These are phyloP conservation scores for Myotis planiceps DNA, from an alignment of 2,797 vertebrate genomes.

Conservation along the genomic window DNA sequence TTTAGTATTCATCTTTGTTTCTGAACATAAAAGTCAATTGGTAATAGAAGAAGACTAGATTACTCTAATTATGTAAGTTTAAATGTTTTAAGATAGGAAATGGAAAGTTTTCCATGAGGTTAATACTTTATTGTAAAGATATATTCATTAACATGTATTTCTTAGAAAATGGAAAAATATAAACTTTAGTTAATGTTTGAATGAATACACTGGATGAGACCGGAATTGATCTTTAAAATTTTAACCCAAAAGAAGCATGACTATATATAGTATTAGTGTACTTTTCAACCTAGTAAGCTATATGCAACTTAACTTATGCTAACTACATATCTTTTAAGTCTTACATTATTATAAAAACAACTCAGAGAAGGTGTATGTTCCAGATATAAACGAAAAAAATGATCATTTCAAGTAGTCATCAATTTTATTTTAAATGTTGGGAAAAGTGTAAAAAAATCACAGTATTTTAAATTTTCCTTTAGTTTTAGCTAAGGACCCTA, in stretches of 20 bases:
- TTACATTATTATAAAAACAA: not conserved
- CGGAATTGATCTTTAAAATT: not conserved
- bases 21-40: not conserved
- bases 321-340: slow-evolving; percentile 30
- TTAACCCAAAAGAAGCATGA: not conserved
- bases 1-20: slow-evolving; percentile 32
- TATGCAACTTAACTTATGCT: not conserved
- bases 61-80: not conserved
- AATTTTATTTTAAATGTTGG: not conserved
- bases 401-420: not conserved
- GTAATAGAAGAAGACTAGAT: slow-evolving; percentile 28
- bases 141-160: not conserved
- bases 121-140: slow-evolving; percentile 26
- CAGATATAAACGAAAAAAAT: slow-evolving; percentile 30
- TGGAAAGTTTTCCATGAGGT: not conserved
- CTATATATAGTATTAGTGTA: slow-evolving; percentile 6
- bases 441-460: slow-evolving; percentile 8
- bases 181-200: slow-evolving; percentile 57
- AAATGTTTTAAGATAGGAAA: slow-evolving; percentile 20
- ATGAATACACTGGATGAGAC: slow-evolving; percentile 18
- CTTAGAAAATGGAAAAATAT: slow-evolving; percentile 48
- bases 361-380: slow-evolving; percentile 21
- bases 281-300: not conserved
- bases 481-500: not conserved
- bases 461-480: slow-evolving; percentile 29